Base-by-base conservation (phyloP, 2,888 invertebrate species). In the Trachelus iudaicus region DNA sequence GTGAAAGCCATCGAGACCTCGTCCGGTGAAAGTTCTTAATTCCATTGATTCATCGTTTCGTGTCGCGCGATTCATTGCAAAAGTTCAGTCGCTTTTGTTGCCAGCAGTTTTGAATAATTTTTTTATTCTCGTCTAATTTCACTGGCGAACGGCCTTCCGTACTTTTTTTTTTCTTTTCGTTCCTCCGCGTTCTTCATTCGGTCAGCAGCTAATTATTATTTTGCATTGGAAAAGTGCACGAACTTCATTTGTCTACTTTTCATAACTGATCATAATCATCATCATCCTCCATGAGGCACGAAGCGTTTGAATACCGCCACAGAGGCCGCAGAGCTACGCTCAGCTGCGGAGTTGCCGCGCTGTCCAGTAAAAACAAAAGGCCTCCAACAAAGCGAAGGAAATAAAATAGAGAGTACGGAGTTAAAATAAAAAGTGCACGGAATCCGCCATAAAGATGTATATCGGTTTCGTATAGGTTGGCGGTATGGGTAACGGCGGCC, bases 381-480 rank as follows among this genome's bases (percentile, higher is more conserved):
- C 40, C 4, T 15, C 40, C 4, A 40, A 40, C 15, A 40, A 40
- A 15, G 6, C 6, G 6, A 23, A 2, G 4, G 40, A 56, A 56
- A 56, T 56, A 56, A 23, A 56, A 56, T 56, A 56, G 40, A 56
- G 40, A 56, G 40, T 23, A 56, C 40, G 40, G 23, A 56, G 15
- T 23, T 23, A 23, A 23, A 56, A 56, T 23, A 56, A 56, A 40
- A 40, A 15, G 4, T 15, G 15, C 6, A 40, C 15, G 40, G 40
- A 56, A 23, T 56, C 23, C 40, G 40, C 87, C 80, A 87, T 86
- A 87, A 87, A 87, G 87, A 87, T 88, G 84, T 80, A 79, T 84
- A 88, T 88, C 87, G 84, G 81, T 79, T 69, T n/a, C 34, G 78
- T 69, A 31, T 30, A 15, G 71, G 56, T 73, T 15, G 56, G n/a